Conservation (phyloP, 1,140 invertebrate species). For the Apocrypta bakeri region DNA sequence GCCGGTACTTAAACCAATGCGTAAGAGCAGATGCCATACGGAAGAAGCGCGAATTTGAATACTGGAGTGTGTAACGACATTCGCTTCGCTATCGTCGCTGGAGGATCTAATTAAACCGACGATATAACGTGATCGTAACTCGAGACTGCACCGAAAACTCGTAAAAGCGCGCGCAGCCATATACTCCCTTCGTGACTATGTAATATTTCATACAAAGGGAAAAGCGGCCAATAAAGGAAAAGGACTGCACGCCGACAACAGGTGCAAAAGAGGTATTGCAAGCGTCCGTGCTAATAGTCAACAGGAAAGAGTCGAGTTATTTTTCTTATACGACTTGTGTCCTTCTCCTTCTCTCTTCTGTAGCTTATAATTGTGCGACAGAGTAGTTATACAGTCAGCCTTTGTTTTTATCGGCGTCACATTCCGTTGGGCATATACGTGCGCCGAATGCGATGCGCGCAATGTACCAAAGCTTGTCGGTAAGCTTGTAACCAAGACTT, state of each 20-base stretch:
- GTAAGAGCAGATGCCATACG: neutral
- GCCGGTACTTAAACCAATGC: neutral
- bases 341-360: neutral
- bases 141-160: too few species aligned
- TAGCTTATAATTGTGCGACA: neutral
- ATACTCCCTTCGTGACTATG: neutral
- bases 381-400: neutral
- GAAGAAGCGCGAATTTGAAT: neutral
- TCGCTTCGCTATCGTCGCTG: too few species aligned
- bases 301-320: too few species aligned
- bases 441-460: neutral
- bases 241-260: neutral
- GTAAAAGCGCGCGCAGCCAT: too few species aligned
- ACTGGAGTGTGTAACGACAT: neutral
- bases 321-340: neutral
- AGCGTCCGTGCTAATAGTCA: neutral
- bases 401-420: neutral
- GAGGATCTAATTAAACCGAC: neutral
- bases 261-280: neutral
- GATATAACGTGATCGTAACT: too few species aligned
- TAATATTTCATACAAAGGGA: too few species aligned
- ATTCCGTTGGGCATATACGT: neutral
- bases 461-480: neutral
- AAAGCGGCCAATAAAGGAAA: neutral
- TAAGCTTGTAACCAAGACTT: neutral